These are phyloP conservation scores for Dicentrarchus labrax DNA, from an alignment of 2,113 vertebrate genomes.

Conservation along the genomic window DNA sequence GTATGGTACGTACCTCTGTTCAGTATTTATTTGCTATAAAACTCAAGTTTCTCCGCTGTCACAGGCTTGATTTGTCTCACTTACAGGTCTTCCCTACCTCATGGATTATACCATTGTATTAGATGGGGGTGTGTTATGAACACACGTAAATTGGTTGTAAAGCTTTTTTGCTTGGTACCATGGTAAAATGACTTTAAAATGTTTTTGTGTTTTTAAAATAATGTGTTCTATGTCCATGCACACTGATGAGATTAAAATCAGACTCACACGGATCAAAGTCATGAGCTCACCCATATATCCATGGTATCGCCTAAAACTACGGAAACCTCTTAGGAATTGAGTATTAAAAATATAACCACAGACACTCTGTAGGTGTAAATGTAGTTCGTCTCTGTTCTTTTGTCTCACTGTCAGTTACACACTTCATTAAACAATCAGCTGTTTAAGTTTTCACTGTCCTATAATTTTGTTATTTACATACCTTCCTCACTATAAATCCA, in stretches of 20 bases:
- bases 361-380: not conserved
- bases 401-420: not conserved
- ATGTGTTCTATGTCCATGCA: fast-evolving
- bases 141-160: not conserved
- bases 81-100: constrained; percentile 81
- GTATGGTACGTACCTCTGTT: constrained; percentile 75
- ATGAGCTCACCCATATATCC: not conserved
- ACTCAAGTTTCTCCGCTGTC: constrained; percentile 85
- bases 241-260: fast-evolving
- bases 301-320: constrained; percentile 81
- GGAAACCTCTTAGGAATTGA: constrained; percentile 58
- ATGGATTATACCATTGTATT: constrained; percentile 70
- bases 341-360: not conserved
- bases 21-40: constrained; percentile 77
- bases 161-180: not conserved
- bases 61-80: constrained; percentile 84
- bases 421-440: not conserved
- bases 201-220: fast-evolving
- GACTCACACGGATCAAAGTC: not conserved
- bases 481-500: not conserved
- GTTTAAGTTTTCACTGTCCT: not conserved
- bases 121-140: constrained; percentile 45
- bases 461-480: not conserved
- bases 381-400: not conserved
- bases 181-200: not conserved